Base-by-base conservation (phyloP, 2,113 vertebrate species). In the Brachyistius frenatus region DNA sequence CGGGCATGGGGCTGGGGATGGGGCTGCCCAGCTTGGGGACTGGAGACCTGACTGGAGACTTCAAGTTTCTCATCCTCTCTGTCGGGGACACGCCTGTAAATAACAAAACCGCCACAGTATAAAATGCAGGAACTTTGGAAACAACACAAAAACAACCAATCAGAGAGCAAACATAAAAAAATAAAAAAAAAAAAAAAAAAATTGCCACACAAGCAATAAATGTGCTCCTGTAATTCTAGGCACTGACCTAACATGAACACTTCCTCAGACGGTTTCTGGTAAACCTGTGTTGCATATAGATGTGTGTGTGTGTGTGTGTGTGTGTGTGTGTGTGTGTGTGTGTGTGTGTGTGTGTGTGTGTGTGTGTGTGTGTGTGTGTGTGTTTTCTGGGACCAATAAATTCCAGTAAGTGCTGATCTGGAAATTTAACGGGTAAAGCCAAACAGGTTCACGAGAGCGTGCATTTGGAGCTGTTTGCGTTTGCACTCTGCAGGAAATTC, bases 21-120 rank as follows among this genome's bases (percentile, higher is more conserved):
- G 96, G 93, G 33, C 95, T 88, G 1, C 96, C 94, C 16, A 98
- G 91, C 88, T 97, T 98, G 33, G 95, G 88, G 67, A 96, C 92
- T 0, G 96, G 93, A 53, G 97, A 95, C 11, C 90, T 83, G 63
- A 95, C 71, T 0, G 94, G 94, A 44, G 94, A 94, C 87, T 96
- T 96, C 77, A 97, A 58, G 88, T 86, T 95, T 30, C 97, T 95
- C 87, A 86, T 93, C 71, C 88, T 92, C 84, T 93, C 97, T 1
- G 89, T 92, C 0, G 93, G 93, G 9, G 94, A 95, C 69, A 90
- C 94, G 88, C 96, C 98, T 99, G 86, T 23, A 73, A 76, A 74
- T 10, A 75, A 73, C 52, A 55, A 30, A 31, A 67, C 23, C 23
- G 23, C 23, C 23, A 23, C 4, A 66, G 0, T 3, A 84, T 23